A percentile compares a stretch with the other conserved stretches of the same genome.
These are phyloP conservation scores for Nannospalax galili DNA, from an alignment of 2,113 vertebrate genomes.

Conservation along the genomic window DNA sequence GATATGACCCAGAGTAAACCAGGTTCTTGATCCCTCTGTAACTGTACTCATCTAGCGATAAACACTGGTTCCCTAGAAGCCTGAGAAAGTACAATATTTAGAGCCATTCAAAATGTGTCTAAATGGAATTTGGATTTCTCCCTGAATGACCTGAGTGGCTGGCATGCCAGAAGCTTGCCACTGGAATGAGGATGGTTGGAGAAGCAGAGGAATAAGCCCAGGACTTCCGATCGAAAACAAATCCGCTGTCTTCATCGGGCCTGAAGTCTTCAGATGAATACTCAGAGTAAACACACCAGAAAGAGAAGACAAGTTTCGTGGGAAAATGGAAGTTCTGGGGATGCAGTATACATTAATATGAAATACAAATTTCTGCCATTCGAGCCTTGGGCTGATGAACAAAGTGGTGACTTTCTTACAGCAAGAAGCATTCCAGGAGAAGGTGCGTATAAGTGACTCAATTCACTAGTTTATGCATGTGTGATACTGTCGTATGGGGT, in stretches of 20 bases:
- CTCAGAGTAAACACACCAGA: neutral
- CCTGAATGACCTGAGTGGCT: conserved; percentile 77
- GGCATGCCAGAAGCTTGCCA: conserved; percentile 70
- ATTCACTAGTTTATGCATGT: neutral
- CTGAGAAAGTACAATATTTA: conserved; percentile 86
- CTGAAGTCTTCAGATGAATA: conserved; percentile 11
- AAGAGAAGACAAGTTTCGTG: neutral
- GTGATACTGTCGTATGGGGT: neutral
- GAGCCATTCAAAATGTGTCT: conserved; percentile 74
- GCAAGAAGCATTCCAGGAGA: neutral
- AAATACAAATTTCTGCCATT: neutral
- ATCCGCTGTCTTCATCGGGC: neutral
- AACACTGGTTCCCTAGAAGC: conserved; percentile 84
- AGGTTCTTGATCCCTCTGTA: conserved; percentile 80
- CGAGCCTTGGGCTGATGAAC: neutral
- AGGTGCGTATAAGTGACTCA: neutral
- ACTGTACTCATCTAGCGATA: conserved; percentile 84
- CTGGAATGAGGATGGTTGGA: conserved; percentile 66
- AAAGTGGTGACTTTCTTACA: neutral
- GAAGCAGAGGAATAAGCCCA: conserved; percentile 23
- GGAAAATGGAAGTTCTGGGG: conserved; percentile 2
- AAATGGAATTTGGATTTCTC: conserved; percentile 78
- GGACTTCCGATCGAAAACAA: conserved; percentile 66
- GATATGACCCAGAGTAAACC: conserved; percentile 76
- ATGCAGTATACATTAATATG: neutral